Evolutionary conservation across 2,888 invertebrate species (phyloP).

Genomic region (Linyphia triangularis): DNA sequence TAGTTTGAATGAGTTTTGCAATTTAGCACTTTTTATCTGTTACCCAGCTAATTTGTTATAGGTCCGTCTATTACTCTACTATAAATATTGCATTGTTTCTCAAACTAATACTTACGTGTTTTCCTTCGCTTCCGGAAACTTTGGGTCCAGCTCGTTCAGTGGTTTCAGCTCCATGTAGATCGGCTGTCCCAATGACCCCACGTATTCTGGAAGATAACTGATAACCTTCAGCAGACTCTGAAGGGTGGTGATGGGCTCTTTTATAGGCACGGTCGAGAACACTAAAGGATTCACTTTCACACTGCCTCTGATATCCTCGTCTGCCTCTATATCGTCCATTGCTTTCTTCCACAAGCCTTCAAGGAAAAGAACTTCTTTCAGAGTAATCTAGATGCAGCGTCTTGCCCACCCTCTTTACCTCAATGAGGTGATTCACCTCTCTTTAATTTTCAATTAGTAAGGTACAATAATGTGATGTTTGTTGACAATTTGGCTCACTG

Average conservation of each 20-base stretch:
- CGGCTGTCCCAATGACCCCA: constrained; percentile 41
- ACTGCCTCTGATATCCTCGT: constrained; percentile 40
- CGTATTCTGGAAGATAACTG: background rate
- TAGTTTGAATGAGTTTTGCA: no score
- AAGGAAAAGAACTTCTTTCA: no score
- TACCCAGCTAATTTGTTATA: no score
- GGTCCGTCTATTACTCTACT: background rate
- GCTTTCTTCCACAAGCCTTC: constrained; percentile 42
- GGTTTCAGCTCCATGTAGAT: constrained; percentile 55
- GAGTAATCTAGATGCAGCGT: no score
- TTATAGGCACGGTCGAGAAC: constrained; percentile 23
- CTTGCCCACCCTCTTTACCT: no score
- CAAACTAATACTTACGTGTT: constrained; percentile 24
- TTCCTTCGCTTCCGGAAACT: constrained; percentile 20
- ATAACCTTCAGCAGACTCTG: constrained; percentile 7
- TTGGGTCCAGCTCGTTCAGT: constrained; percentile 17
- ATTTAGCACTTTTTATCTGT: no score
- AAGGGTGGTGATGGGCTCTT: background rate
- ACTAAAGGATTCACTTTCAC: constrained; percentile 37
- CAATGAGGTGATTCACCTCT: no score
- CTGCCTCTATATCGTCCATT: constrained; percentile 8
- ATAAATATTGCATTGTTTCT: background rate
- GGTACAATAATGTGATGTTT: no score
- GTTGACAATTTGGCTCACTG: no score
- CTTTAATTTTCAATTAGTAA: no score